Evolutionary conservation across 2,888 invertebrate species (phyloP).

Genomic region (Trypoxylon attenuatum): DNA sequence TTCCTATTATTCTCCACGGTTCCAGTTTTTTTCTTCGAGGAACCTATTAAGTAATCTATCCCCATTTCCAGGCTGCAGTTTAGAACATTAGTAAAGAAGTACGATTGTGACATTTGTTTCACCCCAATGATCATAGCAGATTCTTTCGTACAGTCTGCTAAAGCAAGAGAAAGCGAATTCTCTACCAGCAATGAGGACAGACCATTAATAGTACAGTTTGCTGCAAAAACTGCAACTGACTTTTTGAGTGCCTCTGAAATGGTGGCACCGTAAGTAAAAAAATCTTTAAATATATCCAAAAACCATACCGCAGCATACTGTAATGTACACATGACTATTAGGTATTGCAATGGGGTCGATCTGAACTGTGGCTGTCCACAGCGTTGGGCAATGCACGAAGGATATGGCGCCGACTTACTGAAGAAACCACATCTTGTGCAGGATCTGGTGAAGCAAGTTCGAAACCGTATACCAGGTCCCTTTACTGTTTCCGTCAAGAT

Average conservation of each 20-base stretch:
- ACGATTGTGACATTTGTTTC: slow-evolving; percentile 91
- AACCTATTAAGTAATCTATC: slow-evolving; percentile 5
- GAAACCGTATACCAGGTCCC: slow-evolving; percentile 81
- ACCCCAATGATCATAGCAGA: slow-evolving; percentile 98
- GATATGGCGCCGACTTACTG: slow-evolving; percentile 90
- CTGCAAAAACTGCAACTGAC: slow-evolving; percentile 88
- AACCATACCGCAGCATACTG: neutral
- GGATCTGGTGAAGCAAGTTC: slow-evolving; percentile 86
- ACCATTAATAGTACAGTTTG: slow-evolving; percentile 96
- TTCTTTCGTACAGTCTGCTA: slow-evolving; percentile 91
- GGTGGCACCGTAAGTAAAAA: slow-evolving; percentile 82
- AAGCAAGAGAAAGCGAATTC: slow-evolving; percentile 90
- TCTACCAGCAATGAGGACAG: slow-evolving; percentile 83
- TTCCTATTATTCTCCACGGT: neutral
- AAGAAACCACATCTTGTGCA: slow-evolving; percentile 88
- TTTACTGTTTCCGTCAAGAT: slow-evolving; percentile 96
- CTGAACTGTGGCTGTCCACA: slow-evolving; percentile 99
- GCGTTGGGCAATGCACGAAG: slow-evolving; percentile 93
- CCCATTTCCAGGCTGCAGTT: slow-evolving; percentile 81
- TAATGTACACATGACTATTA: slow-evolving; percentile 63
- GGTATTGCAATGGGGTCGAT: slow-evolving; percentile 93
- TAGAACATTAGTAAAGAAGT: slow-evolving; percentile 83
- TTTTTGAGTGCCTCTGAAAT: slow-evolving; percentile 91
- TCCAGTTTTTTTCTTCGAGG: neutral
- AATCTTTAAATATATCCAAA: neutral